Percentiles rank a stretch among this genome's conserved stretches.
phyloP scores from a whole-genome alignment of 2,113 vertebrate genomes.

The Turdus rufiventris region DNA sequence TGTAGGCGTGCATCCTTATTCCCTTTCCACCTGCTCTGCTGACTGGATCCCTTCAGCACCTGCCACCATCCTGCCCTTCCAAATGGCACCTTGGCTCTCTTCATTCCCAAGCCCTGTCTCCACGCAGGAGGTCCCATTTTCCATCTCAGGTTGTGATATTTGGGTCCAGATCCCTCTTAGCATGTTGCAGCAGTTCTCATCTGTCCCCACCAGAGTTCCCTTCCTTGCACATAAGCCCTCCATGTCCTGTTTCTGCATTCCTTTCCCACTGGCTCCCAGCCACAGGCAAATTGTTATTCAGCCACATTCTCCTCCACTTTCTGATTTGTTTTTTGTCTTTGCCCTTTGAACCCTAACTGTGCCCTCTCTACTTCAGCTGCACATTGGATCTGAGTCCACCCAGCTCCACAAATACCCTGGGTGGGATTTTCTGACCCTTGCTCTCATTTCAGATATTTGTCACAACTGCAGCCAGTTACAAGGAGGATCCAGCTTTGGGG shows the following conservation, averaged over 20 bases:
- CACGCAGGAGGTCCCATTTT: not conserved
- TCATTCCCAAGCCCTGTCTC: not conserved
- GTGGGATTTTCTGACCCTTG: not conserved
- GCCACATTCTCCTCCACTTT: not conserved
- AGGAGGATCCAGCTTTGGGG: not conserved
- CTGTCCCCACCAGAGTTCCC: not conserved
- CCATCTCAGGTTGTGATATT: not conserved
- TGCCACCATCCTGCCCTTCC: not conserved
- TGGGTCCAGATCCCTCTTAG: not conserved
- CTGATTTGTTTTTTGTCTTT: not conserved
- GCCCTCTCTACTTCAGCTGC: not conserved
- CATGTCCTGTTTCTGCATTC: not conserved
- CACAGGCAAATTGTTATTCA: not conserved
- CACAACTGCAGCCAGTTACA: not conserved
- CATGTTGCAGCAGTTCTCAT: not conserved
- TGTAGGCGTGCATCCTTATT: rapidly evolving
- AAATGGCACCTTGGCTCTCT: not conserved
- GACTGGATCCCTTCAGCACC: not conserved
- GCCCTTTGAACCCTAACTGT: not conserved
- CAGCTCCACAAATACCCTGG: not conserved
- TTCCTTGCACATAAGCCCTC: not conserved
- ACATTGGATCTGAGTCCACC: not conserved
- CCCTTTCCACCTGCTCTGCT: not conserved
- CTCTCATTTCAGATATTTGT: not conserved
- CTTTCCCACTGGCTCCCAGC: not conserved